Percentiles rank a stretch among this genome's conserved stretches.
Conservation (phyloP, 1,140 invertebrate genomes). For the Pseudachorutes palmiensis region DNA sequence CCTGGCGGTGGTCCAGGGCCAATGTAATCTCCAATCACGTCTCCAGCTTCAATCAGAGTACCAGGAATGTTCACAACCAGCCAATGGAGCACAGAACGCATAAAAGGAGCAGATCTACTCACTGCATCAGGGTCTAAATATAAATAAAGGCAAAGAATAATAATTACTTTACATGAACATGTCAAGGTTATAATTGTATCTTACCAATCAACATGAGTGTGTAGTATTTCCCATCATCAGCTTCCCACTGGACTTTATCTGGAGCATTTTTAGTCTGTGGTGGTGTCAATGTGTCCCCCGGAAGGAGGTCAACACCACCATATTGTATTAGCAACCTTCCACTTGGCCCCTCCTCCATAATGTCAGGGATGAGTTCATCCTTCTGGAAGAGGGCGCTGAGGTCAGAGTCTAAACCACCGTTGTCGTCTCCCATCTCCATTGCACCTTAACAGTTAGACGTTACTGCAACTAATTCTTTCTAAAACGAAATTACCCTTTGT, state of each 20-base stretch:
- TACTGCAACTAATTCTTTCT: too few species aligned
- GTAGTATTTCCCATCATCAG: neutral
- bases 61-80: constrained; percentile 11
- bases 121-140: constrained; percentile 9
- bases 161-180: neutral
- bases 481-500: too few species aligned
- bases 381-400: too few species aligned
- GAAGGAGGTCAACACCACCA: neutral
- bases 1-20: constrained; percentile 1
- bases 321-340: neutral
- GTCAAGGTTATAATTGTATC: neutral
- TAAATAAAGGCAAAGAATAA: neutral
- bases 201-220: neutral
- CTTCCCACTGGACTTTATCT: neutral
- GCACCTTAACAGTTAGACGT: neutral
- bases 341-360: neutral
- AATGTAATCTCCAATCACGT: neutral
- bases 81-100: constrained; percentile 11
- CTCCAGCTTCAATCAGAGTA: neutral
- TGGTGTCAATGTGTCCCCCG: neutral
- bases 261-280: neutral
- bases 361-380: neutral
- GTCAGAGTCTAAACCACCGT: neutral
- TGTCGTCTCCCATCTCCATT: neutral
- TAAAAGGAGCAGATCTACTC: neutral